Evolutionary conservation across 1,140 invertebrate species (phyloP), one percentile per base, ranked within the genome.

Genomic region (Battus philenor): DNA sequence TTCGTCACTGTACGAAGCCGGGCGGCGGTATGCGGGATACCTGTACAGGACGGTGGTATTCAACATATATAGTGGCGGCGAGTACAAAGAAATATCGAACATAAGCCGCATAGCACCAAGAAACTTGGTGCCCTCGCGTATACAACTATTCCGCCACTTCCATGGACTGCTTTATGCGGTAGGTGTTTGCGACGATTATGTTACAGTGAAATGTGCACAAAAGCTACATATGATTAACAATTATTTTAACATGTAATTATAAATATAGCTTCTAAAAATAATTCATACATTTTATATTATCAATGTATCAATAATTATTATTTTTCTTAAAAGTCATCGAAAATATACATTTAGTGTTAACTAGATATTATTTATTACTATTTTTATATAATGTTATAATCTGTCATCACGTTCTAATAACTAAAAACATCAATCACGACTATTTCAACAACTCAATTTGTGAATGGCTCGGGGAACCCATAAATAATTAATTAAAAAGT

Each of bases 71-170:
- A 32, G 55, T 44, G 63, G 68, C 77, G 74, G 75, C 61, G 48
- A 51, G 26, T 59, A 64, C 69, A 81, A 81, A 81, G 74, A 63
- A 59, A 67, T 74, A 50, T 59, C 65, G 51, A 49, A 64, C 68
- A 77, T 81, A 68, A 52, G 55, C 53, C 39, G 68, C 57, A 81
- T 81, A 79, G 61, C 73, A 62, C 59, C 47, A 44, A 59, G 76
- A 68, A 57, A 66, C 64, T 59, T 62, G 60, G 69, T 67, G 59
- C 58, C 59, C 50, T 66, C 54, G 56, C 57, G 58, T 52, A 66
- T 71, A 76, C 70, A 73, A 63, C 73, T 77, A 78, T 73, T 75
- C 72, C 55, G 56, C 64, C 69, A 76, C 68, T 72, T 54, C 46
- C 43, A 47, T 44, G 70, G 72, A 74, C 31, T 49, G 59, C 43